Evolutionary conservation across 2,888 invertebrate genomes (phyloP).

Genomic region (Altica lythri): DNA sequence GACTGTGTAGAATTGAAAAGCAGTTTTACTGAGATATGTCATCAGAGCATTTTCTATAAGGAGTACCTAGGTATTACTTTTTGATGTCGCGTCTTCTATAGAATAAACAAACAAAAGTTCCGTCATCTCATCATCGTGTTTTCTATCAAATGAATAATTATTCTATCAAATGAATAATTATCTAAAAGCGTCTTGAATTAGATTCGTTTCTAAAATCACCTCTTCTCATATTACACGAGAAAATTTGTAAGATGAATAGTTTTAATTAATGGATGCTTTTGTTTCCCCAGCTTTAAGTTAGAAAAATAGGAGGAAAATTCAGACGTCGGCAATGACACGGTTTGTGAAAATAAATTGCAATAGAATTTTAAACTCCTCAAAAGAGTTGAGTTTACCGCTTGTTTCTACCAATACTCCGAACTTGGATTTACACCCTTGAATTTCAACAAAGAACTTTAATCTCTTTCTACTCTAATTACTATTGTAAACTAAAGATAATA

Average conservation of each 20-base stretch:
- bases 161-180: conserved; percentile 16
- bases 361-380: background rate
- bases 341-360: conserved; percentile 1
- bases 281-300: background rate
- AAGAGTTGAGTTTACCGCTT: too few relatives aligned
- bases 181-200: conserved; percentile 12
- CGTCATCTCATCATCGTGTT: background rate
- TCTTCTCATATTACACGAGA: conserved; percentile 7
- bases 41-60: too few relatives aligned
- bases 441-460: too few relatives aligned
- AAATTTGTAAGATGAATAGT: conserved; percentile 13
- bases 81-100: too few relatives aligned
- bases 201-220: conserved; percentile 10
- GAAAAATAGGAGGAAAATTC: conserved; percentile 8
- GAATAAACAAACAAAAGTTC: conserved; percentile 3
- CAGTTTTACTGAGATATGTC: too few relatives aligned
- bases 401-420: too few relatives aligned
- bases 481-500: too few relatives aligned
- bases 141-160: too few relatives aligned
- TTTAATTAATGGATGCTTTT: conserved; percentile 9
- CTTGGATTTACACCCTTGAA: too few relatives aligned
- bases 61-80: too few relatives aligned
- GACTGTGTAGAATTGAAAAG: too few relatives aligned
- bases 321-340: conserved; percentile 1
- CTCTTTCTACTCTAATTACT: too few relatives aligned